Evolutionary conservation across 2,888 invertebrate species (phyloP).

Genomic region (Philonicus albiceps): DNA sequence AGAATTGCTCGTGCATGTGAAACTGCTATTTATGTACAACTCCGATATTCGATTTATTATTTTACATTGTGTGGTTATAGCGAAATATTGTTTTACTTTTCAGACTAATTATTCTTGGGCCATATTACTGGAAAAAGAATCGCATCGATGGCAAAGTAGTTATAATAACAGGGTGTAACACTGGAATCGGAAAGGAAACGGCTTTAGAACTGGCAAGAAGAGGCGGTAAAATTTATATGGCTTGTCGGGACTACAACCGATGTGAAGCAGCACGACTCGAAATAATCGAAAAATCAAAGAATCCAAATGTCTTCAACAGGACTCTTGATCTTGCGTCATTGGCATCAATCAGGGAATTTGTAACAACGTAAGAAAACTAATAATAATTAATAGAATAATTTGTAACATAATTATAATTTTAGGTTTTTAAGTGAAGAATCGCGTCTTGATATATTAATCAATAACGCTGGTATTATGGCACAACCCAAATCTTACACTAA

Average conservation of each 20-base stretch:
- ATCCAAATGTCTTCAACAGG: constrained; percentile 72
- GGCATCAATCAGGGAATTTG: constrained; percentile 66
- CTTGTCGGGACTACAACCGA: neutral
- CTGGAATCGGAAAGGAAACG: constrained; percentile 77
- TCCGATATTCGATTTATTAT: no score
- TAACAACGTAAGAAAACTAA: constrained; percentile 49
- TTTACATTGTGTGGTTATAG: no score
- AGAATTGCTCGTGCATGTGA: no score
- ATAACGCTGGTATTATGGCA: constrained; percentile 55
- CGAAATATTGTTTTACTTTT: neutral
- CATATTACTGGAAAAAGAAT: constrained; percentile 42
- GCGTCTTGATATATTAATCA: constrained; percentile 26
- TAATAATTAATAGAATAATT: neutral
- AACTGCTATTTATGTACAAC: no score
- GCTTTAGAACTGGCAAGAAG: constrained; percentile 72
- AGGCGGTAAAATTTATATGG: constrained; percentile 67
- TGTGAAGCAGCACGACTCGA: constrained; percentile 65
- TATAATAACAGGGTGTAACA: constrained; percentile 78
- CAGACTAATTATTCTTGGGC: constrained; percentile 36
- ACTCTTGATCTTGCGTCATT: constrained; percentile 62
- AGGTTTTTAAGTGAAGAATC: constrained; percentile 38
- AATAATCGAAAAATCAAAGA: constrained; percentile 73
- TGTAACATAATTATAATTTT: neutral
- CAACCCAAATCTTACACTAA: constrained; percentile 56
- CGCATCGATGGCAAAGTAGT: constrained; percentile 69